Evolutionary conservation across 2,888 invertebrate genomes (phyloP).

Genomic region (Leptinotarsa rubiginosa): DNA sequence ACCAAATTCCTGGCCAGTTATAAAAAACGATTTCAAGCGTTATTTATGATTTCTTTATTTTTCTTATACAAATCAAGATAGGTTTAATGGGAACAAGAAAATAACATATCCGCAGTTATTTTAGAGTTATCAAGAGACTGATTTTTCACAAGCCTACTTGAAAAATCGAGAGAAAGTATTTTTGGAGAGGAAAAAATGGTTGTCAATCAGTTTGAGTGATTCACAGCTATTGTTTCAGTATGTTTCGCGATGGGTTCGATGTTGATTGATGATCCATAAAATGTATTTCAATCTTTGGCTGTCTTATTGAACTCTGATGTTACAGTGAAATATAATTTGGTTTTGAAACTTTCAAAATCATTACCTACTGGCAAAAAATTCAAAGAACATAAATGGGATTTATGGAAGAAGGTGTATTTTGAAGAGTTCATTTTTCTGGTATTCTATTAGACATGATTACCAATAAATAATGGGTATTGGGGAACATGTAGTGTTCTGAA

Average conservation of each 20-base stretch:
- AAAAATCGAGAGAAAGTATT: constrained; percentile 13
- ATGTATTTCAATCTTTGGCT: background rate
- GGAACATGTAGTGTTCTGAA: too few species aligned
- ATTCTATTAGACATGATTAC: too few species aligned
- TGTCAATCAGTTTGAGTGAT: background rate
- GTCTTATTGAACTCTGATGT: background rate
- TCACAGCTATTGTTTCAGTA: background rate
- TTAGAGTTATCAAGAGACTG: constrained; percentile 17
- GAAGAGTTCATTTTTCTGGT: too few species aligned
- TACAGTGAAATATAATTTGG: background rate
- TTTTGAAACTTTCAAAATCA: too few species aligned
- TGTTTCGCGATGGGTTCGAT: background rate
- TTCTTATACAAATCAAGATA: constrained; percentile 37
- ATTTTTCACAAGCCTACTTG: constrained; percentile 6
- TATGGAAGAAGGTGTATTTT: too few species aligned
- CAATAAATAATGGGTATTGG: too few species aligned
- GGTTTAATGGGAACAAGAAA: constrained; percentile 28
- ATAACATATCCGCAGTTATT: constrained; percentile 25
- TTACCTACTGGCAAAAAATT: too few species aligned
- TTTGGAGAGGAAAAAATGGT: background rate
- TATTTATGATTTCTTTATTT: constrained; percentile 37
- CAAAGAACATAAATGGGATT: too few species aligned
- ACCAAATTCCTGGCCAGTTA: constrained; percentile 35
- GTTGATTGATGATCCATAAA: background rate
- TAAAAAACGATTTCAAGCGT: constrained; percentile 32